Conservation (phyloP, 2,888 invertebrate genomes). For the Sipha maydis region DNA sequence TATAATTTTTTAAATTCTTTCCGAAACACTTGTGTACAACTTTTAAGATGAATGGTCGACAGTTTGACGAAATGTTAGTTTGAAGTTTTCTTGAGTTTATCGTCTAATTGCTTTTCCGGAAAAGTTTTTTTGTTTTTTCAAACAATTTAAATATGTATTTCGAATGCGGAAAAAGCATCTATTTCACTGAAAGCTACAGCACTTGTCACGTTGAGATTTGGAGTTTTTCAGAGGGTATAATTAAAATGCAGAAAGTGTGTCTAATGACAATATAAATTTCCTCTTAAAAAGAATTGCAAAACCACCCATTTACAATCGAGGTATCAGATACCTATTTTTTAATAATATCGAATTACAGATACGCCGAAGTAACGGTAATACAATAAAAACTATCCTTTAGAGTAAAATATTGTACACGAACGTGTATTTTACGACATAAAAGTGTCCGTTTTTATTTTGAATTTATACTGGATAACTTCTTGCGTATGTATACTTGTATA, state of each 20-base stretch:
- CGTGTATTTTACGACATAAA: neutral
- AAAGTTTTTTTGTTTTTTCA: constrained; percentile 50
- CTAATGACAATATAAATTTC: constrained; percentile 14
- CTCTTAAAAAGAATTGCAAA: neutral
- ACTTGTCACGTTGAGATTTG: neutral
- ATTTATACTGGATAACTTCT: constrained; percentile 53
- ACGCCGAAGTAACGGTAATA: neutral
- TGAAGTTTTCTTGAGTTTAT: constrained; percentile 43
- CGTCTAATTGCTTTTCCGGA: constrained; percentile 47
- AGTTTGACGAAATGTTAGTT: constrained; percentile 39
- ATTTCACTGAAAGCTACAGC: constrained; percentile 2
- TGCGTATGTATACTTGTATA: constrained; percentile 2
- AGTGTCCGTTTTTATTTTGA: constrained; percentile 48
- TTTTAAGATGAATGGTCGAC: constrained; percentile 20
- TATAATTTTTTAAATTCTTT: neutral
- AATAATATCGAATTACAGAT: neutral
- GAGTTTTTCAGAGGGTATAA: constrained; percentile 22
- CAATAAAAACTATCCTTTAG: constrained; percentile 7
- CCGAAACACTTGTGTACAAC: neutral
- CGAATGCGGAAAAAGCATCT: constrained; percentile 27
- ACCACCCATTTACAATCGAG: neutral
- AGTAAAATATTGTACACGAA: constrained; percentile 21
- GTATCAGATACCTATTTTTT: neutral
- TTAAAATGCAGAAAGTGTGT: constrained; percentile 25
- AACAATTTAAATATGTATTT: constrained; percentile 43